phyloP scores from a whole-genome alignment of 2,888 invertebrate species.

The Ephialtes manifestator region DNA sequence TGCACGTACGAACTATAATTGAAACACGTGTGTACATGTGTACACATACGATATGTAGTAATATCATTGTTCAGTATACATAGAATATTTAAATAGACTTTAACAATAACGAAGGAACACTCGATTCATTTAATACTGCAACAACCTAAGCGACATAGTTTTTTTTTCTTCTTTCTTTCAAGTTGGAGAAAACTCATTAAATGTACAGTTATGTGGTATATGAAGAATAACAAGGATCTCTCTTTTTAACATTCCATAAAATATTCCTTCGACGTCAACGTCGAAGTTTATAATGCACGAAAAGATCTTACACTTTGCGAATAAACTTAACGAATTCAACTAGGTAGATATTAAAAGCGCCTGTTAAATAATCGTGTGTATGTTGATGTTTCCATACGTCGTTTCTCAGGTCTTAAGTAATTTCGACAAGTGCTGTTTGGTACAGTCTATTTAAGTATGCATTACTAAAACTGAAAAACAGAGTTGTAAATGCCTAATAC shows the following conservation, averaged over 20 bases:
- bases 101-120: conserved; percentile 60
- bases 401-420: neutral
- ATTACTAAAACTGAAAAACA: neutral
- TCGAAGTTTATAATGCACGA: conserved; percentile 30
- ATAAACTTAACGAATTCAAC: conserved; percentile 58
- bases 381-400: neutral
- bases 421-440: neutral
- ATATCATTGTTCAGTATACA: conserved; percentile 44
- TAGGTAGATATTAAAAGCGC: conserved; percentile 1
- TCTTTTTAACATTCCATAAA: conserved; percentile 63
- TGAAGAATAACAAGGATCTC: conserved; percentile 56
- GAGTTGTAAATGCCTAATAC: too few species aligned
- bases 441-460: neutral
- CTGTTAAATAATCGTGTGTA: conserved; percentile 10
- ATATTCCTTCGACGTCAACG: conserved; percentile 58
- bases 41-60: conserved; percentile 32
- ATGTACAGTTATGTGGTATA: conserved; percentile 43
- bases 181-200: conserved; percentile 34
- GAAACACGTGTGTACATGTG: conserved; percentile 4
- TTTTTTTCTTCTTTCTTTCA: neutral
- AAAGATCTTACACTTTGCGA: conserved; percentile 19
- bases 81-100: conserved; percentile 65
- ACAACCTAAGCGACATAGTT: conserved; percentile 44
- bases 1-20: conserved; percentile 40
- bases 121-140: conserved; percentile 49